Evolutionary conservation across 2,113 vertebrate genomes (phyloP), one percentile per base, ranked within the genome.

Genomic region (Actenoides lindsayi): DNA sequence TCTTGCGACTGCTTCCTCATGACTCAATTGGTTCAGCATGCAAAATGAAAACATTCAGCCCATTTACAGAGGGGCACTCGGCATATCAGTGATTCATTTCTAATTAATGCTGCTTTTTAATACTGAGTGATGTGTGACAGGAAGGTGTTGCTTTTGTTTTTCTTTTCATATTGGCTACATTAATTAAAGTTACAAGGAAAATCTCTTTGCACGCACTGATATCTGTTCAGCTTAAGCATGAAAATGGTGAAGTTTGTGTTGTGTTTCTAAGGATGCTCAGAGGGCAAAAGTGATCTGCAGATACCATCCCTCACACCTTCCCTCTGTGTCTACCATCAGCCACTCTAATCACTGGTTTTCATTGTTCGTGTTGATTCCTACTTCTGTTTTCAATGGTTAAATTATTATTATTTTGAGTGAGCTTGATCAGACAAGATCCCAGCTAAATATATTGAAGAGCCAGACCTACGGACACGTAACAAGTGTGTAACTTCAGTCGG

Each of bases 1-100:
- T 97, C 80, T 96, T 96, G 31, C 75, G 8, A 42, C 44, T 73
- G 71, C 67, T 94, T 96, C 83, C 77, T 89, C 75, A 65, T 62
- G 60, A 89, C 79, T 96, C 94, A 89, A 78, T 97, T 74, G 60
- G 76, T 94, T 93, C 78, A 77, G 76, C 64, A 75, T 5, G 33
- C 1, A 7, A 88, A 91, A 96, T 67, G 73, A 90, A 91, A 93
- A 93, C 82, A 85, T 62, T 93, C 91, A 89, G 39, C 42, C 94
- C 51, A 75, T 97, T 97, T 96, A 41, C 89, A 96, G 92, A 94
- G 69, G 57, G 77, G 56, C 51, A 77, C 71, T 83, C 24, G 5
- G 60, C 54, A 23, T 83, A 86, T 62, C 79, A 73, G 67, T 68
- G 83, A 85, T 91, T 95, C 10, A 86, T 76, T 96, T 94, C 62